phyloP scores from a whole-genome alignment of 2,888 invertebrate genomes.

The Oscheius onirici region DNA sequence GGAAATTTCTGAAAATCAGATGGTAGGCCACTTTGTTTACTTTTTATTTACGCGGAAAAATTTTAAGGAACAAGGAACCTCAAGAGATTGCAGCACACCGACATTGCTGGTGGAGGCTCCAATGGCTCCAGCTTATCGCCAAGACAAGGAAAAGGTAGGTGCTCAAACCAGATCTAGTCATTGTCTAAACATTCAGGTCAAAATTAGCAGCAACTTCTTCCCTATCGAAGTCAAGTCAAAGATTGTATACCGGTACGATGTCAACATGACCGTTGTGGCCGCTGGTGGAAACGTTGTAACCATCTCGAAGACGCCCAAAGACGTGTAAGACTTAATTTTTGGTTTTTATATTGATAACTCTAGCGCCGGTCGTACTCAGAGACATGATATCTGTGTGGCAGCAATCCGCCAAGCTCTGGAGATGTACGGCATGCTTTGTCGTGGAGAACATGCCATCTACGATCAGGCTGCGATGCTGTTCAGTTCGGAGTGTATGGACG shows the following conservation, averaged over 20 bases:
- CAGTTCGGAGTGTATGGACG: constrained; percentile 5
- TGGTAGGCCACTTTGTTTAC: too few relatives aligned
- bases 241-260: constrained; percentile 35
- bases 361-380: constrained; percentile 5
- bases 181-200: background rate
- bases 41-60: too few relatives aligned
- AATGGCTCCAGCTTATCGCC: background rate
- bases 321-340: constrained; percentile 3
- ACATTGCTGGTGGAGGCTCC: background rate
- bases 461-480: constrained; percentile 11
- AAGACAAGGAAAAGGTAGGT: constrained; percentile 28
- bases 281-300: background rate
- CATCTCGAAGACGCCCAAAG: constrained; percentile 5
- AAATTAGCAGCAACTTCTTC: constrained; percentile 28
- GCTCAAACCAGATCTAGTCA: too few relatives aligned
- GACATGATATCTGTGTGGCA: constrained; percentile 25
- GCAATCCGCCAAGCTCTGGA: constrained; percentile 27
- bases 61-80: background rate
- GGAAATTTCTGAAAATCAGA: too few relatives aligned
- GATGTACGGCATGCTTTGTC: constrained; percentile 8
- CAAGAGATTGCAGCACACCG: background rate
- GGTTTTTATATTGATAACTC: background rate
- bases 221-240: constrained; percentile 15
- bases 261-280: background rate
- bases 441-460: constrained; percentile 3